These are phyloP conservation scores for Dunckerocampus dactyliophorus DNA, from an alignment of 2,113 vertebrate genomes.

Conservation along the genomic window DNA sequence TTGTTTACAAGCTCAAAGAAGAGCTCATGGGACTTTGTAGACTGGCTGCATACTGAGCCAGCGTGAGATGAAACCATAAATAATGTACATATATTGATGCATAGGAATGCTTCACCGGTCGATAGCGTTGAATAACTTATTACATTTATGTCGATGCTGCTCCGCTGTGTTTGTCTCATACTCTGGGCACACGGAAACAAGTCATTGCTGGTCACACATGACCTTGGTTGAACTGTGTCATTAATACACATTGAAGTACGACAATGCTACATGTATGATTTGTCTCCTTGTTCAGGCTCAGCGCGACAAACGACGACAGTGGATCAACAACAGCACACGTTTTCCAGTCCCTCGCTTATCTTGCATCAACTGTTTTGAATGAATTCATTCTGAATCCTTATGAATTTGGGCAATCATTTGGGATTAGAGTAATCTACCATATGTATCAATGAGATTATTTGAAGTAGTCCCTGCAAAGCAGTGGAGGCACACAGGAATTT, in stretches of 20 bases:
- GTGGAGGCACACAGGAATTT: too few species aligned
- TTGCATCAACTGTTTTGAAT: too few species aligned
- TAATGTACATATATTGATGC: conserved; percentile 44
- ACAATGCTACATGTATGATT: conserved; percentile 11
- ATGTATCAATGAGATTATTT: too few species aligned
- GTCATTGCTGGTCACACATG: conserved; percentile 17
- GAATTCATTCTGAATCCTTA: too few species aligned
- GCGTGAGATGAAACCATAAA: conserved; percentile 17
- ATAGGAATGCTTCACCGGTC: conserved; percentile 28
- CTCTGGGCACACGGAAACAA: conserved; percentile 22
- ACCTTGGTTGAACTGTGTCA: conserved; percentile 17
- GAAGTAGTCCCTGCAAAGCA: too few species aligned
- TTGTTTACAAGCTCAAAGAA: conserved; percentile 1
- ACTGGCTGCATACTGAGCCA: not conserved
- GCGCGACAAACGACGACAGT: not conserved
- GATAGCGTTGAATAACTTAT: conserved; percentile 51
- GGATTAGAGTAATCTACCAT: too few species aligned
- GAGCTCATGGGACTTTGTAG: not conserved
- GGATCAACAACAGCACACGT: not conserved
- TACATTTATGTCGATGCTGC: conserved; percentile 27
- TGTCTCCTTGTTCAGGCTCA: not conserved
- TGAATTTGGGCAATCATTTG: too few species aligned
- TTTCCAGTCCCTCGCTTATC: not conserved
- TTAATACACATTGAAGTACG: conserved; percentile 29
- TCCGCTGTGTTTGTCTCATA: conserved; percentile 14